Evolutionary conservation across 2,888 invertebrate species (phyloP).

Genomic region (Zaprionus obscuricornis): DNA sequence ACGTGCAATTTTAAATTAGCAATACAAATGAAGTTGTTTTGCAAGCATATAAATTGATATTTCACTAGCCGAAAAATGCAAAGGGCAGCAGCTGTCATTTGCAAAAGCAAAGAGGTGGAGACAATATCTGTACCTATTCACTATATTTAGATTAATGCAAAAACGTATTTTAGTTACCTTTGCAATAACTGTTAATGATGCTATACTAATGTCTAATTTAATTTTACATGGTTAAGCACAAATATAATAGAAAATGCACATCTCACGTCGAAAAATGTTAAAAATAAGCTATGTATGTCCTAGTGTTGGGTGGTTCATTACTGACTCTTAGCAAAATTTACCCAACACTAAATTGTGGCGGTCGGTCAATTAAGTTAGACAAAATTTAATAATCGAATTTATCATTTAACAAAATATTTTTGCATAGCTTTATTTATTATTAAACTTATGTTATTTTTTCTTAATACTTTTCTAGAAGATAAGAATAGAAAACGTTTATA

Average conservation of each 20-base stretch:
- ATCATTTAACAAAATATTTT: no score
- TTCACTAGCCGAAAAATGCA: conserved; percentile 42
- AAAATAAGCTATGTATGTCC: conserved; percentile 69
- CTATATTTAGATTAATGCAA: conserved; percentile 6
- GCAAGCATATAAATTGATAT: conserved; percentile 22
- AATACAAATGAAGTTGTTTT: conserved; percentile 1
- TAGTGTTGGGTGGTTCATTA: conserved; percentile 48
- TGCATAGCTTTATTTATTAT: no score
- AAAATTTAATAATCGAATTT: not conserved
- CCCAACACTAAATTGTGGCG: conserved; percentile 39
- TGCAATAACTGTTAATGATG: conserved; percentile 62
- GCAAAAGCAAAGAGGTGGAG: conserved; percentile 34
- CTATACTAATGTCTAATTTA: conserved; percentile 67
- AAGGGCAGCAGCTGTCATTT: conserved; percentile 62
- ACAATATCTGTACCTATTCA: conserved; percentile 32
- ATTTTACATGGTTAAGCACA: conserved; percentile 74
- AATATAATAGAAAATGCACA: conserved; percentile 72
- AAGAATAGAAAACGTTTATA: no score
- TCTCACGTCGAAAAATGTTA: conserved; percentile 71
- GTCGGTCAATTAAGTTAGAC: conserved; percentile 2
- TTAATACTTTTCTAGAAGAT: no score
- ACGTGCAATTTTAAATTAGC: conserved; percentile 20
- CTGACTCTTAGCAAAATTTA: conserved; percentile 9
- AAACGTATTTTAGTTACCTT: conserved; percentile 56
- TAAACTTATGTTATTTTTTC: no score